A percentile compares a stretch with the other conserved stretches of the same genome.
phyloP scores from a whole-genome alignment of 2,113 vertebrate species.

The Phrynosoma blainvillii region DNA sequence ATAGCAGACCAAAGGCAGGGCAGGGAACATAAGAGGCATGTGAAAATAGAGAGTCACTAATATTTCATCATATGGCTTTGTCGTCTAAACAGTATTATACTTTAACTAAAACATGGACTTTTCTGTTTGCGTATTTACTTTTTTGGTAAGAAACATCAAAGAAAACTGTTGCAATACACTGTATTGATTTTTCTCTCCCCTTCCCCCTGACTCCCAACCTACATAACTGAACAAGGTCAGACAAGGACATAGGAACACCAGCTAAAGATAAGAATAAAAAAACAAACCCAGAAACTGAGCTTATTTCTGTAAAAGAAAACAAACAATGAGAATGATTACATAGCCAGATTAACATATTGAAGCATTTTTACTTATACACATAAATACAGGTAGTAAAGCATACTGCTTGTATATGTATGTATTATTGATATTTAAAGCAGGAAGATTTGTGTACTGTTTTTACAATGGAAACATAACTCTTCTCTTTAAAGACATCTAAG shows the following conservation, averaged over 20 bases:
- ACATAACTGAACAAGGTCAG: slow-evolving; percentile 5
- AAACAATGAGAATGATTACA: not conserved
- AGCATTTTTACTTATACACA: not conserved
- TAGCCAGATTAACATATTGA: not conserved
- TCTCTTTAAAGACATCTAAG: not conserved
- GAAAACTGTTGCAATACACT: not conserved
- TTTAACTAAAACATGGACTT: not conserved
- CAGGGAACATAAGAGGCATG: not conserved
- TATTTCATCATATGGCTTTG: not conserved
- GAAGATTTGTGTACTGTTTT: not conserved
- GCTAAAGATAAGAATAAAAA: not conserved
- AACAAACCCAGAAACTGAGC: not conserved
- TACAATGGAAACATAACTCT: not conserved
- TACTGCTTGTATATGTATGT: not conserved
- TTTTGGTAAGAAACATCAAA: not conserved
- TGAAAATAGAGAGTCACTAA: not conserved
- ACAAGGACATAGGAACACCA: not conserved
- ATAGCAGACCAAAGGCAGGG: not conserved
- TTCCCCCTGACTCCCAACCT: not conserved
- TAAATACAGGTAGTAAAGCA: not conserved
- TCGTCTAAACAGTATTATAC: not conserved
- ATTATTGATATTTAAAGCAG: not conserved
- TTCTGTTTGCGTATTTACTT: not conserved
- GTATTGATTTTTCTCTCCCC: not conserved
- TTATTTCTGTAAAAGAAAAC: not conserved